Base-by-base conservation (phyloP, 64 coral and sea anemone genomes). In the Orbicella faveolata region DNA sequence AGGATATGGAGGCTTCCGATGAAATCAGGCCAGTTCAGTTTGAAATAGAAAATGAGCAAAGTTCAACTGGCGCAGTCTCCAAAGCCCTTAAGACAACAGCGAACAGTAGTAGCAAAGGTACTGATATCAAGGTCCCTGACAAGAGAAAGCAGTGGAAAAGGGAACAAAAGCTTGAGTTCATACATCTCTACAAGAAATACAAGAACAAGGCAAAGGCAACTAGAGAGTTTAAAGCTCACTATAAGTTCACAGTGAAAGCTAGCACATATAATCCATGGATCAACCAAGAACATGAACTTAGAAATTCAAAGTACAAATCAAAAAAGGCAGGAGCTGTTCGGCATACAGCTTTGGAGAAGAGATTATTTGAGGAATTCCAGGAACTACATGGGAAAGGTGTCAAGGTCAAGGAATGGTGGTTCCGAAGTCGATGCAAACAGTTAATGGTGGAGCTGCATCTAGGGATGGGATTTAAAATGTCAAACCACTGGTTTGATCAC, bases 361-460 rank as follows among this genome's bases (percentile, higher is more conserved):
- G 30, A 30, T 30, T 30, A 30, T 30, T 30, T 30, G 30, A 30
- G 30, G 30, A 30, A 30, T 30, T 30, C 30, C 30, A 30, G 30
- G 73, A 75, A 37, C 73, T 77, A 6, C 75, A 13, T 77, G 75
- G 75, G 75, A 77, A 77, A 77, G 75, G 78, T 80, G 78, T 80
- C 52, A 80, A 80, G 77, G 77, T 79, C 61, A 79, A 79, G 77
- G 51, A 79, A 79, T 79, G 77, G 52, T 79, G 77, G 52, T 79
- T 79, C 77, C 51, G 52, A 79, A 79, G 77, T 79, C 77, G 52
- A 79, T 79, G 77, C 77, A 79, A 79, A 79, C 77, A 79, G 48
- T 79, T 79, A 79, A 79, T 59, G 77, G 77, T 51, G 12, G 77
- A 79, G 77, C 77, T 79, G 77, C 52, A 61, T 79, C 77, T 51